Evolutionary conservation across 2,113 vertebrate species (phyloP).

Genomic region (Sialia sialis): DNA sequence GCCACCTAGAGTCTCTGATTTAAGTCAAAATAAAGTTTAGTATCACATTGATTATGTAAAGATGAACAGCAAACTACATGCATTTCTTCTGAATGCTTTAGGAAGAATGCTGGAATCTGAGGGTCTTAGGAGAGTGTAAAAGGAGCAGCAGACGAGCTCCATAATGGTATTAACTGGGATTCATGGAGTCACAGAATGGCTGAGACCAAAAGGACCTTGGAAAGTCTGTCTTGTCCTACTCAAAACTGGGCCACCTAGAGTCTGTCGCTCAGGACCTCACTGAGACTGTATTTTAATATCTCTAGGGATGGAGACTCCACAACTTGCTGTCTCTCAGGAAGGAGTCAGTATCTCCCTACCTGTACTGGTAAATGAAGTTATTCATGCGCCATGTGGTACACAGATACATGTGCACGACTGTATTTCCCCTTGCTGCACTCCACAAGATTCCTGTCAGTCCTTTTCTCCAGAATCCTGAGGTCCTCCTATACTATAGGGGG

Average conservation of each 20-base stretch:
- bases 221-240: neutral
- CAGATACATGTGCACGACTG: neutral
- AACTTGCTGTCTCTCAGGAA: neutral
- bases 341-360: rapidly evolving
- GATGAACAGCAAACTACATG: neutral
- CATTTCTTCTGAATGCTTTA: neutral
- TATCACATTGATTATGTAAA: neutral
- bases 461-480: neutral
- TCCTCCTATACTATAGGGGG: neutral
- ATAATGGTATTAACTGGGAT: neutral
- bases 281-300: neutral
- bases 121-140: neutral
- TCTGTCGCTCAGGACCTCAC: rapidly evolving
- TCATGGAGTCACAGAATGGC: neutral
- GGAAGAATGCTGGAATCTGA: neutral
- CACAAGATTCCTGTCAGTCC: neutral
- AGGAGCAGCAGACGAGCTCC: neutral
- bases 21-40: neutral
- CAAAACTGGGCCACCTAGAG: neutral
- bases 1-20: neutral
- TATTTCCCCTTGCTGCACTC: neutral
- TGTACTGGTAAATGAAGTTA: neutral
- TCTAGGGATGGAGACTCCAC: neutral
- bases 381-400: neutral
- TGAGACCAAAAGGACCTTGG: neutral